Percentiles rank a stretch among this genome's conserved stretches.
phyloP scores from a whole-genome alignment of 2,888 invertebrate species.

The Trypoxylon attenuatum region DNA sequence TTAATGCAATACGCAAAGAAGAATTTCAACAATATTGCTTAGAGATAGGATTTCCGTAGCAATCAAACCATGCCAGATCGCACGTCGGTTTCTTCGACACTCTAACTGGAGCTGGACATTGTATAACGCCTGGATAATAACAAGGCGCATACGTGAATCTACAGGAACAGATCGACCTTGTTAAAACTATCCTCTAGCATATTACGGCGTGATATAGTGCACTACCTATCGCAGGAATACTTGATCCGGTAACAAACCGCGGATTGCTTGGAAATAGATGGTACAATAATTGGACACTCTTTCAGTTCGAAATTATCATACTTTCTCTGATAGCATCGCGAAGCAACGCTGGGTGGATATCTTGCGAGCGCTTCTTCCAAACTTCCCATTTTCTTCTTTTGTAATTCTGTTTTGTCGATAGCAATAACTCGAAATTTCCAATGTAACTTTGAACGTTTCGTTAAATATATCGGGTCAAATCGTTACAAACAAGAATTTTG shows the following conservation, averaged over 20 bases:
- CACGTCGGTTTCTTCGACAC: slow-evolving; percentile 34
- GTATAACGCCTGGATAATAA: slow-evolving; percentile 49
- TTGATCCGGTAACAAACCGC: slow-evolving; percentile 55
- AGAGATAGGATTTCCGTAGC: slow-evolving; percentile 51
- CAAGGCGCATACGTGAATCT: slow-evolving; percentile 58
- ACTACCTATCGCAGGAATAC: slow-evolving; percentile 58
- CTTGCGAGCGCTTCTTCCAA: slow-evolving; percentile 29
- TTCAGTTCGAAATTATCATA: slow-evolving; percentile 38
- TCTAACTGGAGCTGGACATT: slow-evolving; percentile 31
- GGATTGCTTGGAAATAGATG: slow-evolving; percentile 38
- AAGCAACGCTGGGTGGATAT: slow-evolving; percentile 46
- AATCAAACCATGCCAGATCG: slow-evolving; percentile 53
- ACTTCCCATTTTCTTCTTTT: slow-evolving; percentile 23
- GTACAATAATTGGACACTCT: slow-evolving; percentile 41
- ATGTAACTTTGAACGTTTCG: no score
- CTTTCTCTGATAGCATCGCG: slow-evolving; percentile 44
- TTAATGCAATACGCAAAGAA: not conserved
- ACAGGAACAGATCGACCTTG: no score
- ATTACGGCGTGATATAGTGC: slow-evolving; percentile 5
- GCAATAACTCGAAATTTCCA: no score
- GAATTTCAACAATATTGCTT: not conserved
- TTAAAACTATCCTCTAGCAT: no score
- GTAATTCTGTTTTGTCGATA: no score
- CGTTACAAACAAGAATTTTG: no score
- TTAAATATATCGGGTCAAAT: no score